Conservation (phyloP, 2,113 vertebrate species). For the Bujurquina vittata region DNA sequence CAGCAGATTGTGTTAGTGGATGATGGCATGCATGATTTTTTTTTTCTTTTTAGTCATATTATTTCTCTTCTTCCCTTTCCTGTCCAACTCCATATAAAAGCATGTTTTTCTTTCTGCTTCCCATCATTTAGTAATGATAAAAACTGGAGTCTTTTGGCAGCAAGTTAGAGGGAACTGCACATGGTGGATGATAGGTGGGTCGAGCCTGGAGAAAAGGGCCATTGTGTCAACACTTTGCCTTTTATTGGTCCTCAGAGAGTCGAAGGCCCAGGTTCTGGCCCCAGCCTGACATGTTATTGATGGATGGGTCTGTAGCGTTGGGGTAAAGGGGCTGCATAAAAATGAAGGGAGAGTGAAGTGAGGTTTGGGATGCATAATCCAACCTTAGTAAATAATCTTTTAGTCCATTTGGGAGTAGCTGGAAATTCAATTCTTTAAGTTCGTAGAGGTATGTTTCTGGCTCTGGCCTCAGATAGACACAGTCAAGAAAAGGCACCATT, state of each 20-base stretch:
- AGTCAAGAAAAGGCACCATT: conserved; percentile 37
- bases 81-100: conserved; percentile 35
- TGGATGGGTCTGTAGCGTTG: conserved; percentile 68
- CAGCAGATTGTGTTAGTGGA: conserved; percentile 38
- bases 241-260: conserved; percentile 76
- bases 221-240: conserved; percentile 75
- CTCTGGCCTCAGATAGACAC: conserved; percentile 12
- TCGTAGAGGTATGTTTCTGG: conserved; percentile 44
- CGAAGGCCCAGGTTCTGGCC: conserved; percentile 61
- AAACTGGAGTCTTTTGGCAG: conserved; percentile 59
- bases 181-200: conserved; percentile 53
- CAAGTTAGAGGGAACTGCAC: conserved; percentile 46
- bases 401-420: conserved; percentile 41
- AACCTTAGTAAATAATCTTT: conserved; percentile 57
- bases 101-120: conserved; percentile 61
- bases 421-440: conserved; percentile 59
- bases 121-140: conserved; percentile 68
- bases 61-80: conserved; percentile 28
- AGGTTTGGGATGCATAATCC: conserved; percentile 56
- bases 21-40: background rate
- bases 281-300: conserved; percentile 64
- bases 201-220: conserved; percentile 65
- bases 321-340: conserved; percentile 51
- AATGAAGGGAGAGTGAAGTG: conserved; percentile 52
- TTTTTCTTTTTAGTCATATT: background rate